Conservation (phyloP, 2,888 invertebrate genomes). For the Acrobasis consociella region DNA sequence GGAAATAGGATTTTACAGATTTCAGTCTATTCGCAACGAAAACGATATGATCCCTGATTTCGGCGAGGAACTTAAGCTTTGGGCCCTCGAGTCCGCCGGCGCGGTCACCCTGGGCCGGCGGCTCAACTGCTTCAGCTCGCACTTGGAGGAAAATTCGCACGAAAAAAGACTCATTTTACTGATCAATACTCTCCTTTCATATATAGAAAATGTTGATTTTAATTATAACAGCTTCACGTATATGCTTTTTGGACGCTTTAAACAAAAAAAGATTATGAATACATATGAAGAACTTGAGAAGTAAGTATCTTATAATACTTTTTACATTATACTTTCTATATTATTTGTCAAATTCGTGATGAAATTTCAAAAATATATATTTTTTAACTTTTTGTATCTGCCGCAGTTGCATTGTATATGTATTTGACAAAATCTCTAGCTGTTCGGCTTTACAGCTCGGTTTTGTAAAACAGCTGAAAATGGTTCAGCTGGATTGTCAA, state of each 20-base stretch:
- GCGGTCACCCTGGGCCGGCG: constrained; percentile 66
- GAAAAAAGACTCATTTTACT: constrained; percentile 56
- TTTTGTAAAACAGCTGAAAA: too few species aligned
- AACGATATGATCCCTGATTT: constrained; percentile 80
- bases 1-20: constrained; percentile 69
- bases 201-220: constrained; percentile 53
- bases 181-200: constrained; percentile 52
- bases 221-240: constrained; percentile 48
- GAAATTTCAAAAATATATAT: too few species aligned
- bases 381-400: too few species aligned
- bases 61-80: constrained; percentile 81
- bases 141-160: constrained; percentile 58
- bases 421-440: too few species aligned
- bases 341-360: too few species aligned
- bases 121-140: constrained; percentile 58
- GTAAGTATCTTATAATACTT: neutral
- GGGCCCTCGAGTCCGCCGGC: constrained; percentile 84
- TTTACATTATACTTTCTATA: too few species aligned
- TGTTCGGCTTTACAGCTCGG: too few species aligned
- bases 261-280: neutral
- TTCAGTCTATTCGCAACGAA: constrained; percentile 73
- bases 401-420: too few species aligned
- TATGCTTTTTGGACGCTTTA: neutral
- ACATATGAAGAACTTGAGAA: neutral
- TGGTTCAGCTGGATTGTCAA: too few species aligned